phyloP scores from a whole-genome alignment of 2,113 vertebrate species.

The Carassius auratus region DNA sequence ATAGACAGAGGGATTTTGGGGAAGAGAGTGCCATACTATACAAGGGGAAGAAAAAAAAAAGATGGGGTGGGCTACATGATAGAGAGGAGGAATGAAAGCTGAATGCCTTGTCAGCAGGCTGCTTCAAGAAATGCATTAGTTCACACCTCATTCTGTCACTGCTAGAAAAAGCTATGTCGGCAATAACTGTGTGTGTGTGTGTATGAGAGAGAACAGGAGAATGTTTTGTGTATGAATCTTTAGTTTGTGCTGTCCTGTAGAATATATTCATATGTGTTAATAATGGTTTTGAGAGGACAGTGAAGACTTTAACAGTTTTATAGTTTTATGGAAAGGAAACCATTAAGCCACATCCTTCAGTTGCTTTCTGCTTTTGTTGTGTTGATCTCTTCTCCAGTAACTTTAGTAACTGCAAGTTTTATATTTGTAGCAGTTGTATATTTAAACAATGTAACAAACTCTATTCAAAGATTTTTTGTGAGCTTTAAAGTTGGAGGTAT shows the following conservation, averaged over 20 bases:
- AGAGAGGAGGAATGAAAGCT: slow-evolving; percentile 3
- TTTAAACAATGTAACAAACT: not conserved
- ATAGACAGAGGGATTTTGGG: not conserved
- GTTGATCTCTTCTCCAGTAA: no score
- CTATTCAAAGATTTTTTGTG: not conserved
- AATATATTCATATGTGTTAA: not conserved
- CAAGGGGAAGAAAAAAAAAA: not conserved
- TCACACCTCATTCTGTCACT: slow-evolving; percentile 5
- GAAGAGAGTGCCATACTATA: not conserved
- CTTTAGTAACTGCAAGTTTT: no score
- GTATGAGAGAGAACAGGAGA: not conserved
- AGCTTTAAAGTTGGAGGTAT: not conserved
- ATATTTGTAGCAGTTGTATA: not conserved
- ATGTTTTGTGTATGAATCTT: not conserved
- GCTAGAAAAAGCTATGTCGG: not conserved
- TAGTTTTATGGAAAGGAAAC: no score
- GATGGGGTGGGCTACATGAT: not conserved
- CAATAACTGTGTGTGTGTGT: no score
- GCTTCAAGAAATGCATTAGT: slow-evolving; percentile 25
- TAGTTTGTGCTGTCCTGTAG: not conserved
- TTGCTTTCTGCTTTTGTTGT: no score
- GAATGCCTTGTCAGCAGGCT: not conserved
- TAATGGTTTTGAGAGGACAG: no score
- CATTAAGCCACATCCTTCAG: no score
- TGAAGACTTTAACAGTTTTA: no score